These are phyloP conservation scores for Myotis brandtii DNA, from an alignment of 2,113 vertebrate genomes.

Conservation along the genomic window DNA sequence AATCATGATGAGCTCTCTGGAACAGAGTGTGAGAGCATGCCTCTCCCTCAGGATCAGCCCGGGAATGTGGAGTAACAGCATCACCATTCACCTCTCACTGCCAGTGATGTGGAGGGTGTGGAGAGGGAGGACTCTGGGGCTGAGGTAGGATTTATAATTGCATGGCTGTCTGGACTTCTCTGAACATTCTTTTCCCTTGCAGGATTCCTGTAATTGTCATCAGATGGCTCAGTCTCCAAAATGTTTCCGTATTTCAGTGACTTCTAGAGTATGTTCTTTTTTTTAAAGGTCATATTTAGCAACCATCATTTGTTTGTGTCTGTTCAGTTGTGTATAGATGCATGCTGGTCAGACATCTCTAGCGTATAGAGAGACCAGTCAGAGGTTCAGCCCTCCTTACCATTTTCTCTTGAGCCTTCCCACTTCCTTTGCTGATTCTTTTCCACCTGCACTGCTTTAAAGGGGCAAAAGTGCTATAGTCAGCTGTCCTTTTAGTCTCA, in stretches of 20 bases:
- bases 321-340: slow-evolving; percentile 13
- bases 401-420: background rate
- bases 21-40: background rate
- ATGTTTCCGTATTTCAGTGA: slow-evolving; percentile 70
- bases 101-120: slow-evolving; percentile 41
- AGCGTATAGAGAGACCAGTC: background rate
- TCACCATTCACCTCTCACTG: slow-evolving; percentile 6
- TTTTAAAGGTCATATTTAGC: background rate
- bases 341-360: background rate
- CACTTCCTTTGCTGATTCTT: background rate
- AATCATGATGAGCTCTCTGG: background rate
- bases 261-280: slow-evolving; percentile 63
- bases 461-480: background rate
- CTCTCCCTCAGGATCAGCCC: background rate
- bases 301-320: slow-evolving; percentile 29
- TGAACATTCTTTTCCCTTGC: slow-evolving; percentile 69
- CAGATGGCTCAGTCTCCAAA: slow-evolving; percentile 70
- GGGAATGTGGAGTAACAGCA: slow-evolving; percentile 1
- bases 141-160: slow-evolving; percentile 62
- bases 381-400: background rate
- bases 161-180: slow-evolving; percentile 44
- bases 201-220: slow-evolving; percentile 79
- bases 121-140: slow-evolving; percentile 24
- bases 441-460: background rate
- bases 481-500: background rate